Conservation (phyloP, 2,113 vertebrate species). For the Loxodonta africana region DNA sequence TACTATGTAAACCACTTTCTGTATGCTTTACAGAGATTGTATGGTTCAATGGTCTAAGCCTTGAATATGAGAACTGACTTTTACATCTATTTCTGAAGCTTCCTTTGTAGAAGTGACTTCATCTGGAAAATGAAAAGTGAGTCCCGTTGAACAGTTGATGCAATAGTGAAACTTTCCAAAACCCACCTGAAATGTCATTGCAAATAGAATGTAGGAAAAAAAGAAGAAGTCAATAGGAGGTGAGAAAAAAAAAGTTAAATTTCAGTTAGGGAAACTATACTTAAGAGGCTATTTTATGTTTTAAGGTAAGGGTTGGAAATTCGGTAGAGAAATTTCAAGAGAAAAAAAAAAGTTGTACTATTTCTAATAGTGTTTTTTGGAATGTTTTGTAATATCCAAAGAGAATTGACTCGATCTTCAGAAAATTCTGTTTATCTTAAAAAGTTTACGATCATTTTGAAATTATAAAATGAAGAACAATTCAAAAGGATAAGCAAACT, state of each 20-base stretch:
- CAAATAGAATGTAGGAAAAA: slow-evolving; percentile 4
- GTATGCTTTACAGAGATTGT: not conserved
- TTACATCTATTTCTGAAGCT: slow-evolving; percentile 40
- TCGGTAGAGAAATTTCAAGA: slow-evolving; percentile 45
- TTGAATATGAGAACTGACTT: slow-evolving; percentile 9
- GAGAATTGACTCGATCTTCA: slow-evolving; percentile 45
- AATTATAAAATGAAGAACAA: not conserved
- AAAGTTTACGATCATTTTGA: slow-evolving; percentile 1
- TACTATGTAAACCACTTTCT: not conserved
- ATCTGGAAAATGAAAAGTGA: slow-evolving; percentile 63
- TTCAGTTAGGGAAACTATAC: slow-evolving; percentile 24
- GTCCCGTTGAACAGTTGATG: slow-evolving; percentile 39
- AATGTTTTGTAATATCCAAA: slow-evolving; percentile 54
- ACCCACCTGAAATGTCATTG: slow-evolving; percentile 57
- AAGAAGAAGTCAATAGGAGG: not conserved
- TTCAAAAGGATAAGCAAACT: slow-evolving; percentile 33
- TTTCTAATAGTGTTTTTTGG: not conserved
- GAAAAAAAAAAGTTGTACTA: not conserved
- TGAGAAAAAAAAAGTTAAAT: slow-evolving; percentile 11
- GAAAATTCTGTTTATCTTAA: slow-evolving; percentile 64
- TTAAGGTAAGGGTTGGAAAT: slow-evolving; percentile 62
- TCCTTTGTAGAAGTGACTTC: slow-evolving; percentile 21
- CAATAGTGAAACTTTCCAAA: slow-evolving; percentile 26
- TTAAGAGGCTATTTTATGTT: slow-evolving; percentile 26
- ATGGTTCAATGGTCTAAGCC: slow-evolving; percentile 8